Base-by-base conservation (phyloP, 92 coral and sea anemone species). In the Epizoanthus stellaris region DNA sequence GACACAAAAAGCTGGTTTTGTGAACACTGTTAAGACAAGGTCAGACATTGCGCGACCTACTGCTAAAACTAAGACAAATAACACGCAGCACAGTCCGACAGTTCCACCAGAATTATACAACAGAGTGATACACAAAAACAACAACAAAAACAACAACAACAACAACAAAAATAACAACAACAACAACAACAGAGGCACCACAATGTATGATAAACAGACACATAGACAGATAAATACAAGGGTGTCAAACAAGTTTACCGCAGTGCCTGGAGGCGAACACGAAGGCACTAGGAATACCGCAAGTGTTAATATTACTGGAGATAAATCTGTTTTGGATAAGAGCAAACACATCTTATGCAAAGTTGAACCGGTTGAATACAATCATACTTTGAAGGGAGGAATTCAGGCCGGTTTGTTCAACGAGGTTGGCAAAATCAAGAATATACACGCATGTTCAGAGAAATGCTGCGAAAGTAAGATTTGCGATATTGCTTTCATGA, bases 401-500 rank as follows among this genome's bases (percentile, higher is more conserved):
- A 69, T 92, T 49, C 86, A 82, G 36, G 92, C 99, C 1, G 99
- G 99, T 13, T 80, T 95, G 69, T 96, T 94, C 70, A 95, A 95
- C 70, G 95, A 91, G 76, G 80, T 96, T 14, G 96, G 94, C 8
- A 83, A 87, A 17, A 84, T 90, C 3, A 80, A 80, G 57, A 80
- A 86, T 65, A 96, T 96, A 71, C 88, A 87, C 19, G 39, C 80
- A 7, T 96, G 99, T 88, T 82, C 95, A 12, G 74, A 82, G 54
- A 87, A 87, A 60, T 96, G 99, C 81, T 96, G 99, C 66, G 74
- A 73, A 16, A 90, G 91, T 73, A 93, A 91, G 34, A 91, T 89
- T 6, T 96, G 99, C 72, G 95, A 96, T 81, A 85, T 96, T 17
- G 96, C 99, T 7, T 91, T 96, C 73, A 91, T 96, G 98, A 91